A percentile compares a stretch with the other conserved stretches of the same genome.
These are phyloP conservation scores for Scartelaos histophorus DNA, from an alignment of 2,113 vertebrate species.

Conservation along the genomic window DNA sequence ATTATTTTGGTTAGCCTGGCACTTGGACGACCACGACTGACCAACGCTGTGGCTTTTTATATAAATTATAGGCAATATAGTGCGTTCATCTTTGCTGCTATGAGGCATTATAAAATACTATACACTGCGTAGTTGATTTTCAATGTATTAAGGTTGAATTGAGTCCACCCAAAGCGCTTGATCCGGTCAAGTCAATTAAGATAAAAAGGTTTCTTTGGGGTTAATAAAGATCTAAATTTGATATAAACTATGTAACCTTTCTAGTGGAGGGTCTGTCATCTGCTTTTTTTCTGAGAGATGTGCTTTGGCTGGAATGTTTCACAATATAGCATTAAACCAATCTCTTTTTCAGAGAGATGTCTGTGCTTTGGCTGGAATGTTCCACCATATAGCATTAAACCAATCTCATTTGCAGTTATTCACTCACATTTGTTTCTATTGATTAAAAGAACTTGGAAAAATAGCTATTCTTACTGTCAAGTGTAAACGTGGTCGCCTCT, in stretches of 20 bases:
- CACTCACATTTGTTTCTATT: too few species aligned
- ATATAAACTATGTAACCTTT: not conserved
- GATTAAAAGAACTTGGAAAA: too few species aligned
- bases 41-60: slow-evolving; percentile 9
- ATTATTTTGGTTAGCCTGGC: slow-evolving; percentile 19
- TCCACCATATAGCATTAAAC: too few species aligned
- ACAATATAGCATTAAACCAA: too few species aligned
- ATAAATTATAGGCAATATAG: slow-evolving; percentile 3
- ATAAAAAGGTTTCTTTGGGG: not conserved
- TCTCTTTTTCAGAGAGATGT: too few species aligned
- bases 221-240: not conserved
- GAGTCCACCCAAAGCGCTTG: slow-evolving; percentile 13
- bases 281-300: not conserved
- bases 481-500: too few species aligned
- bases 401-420: too few species aligned
- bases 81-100: slow-evolving; percentile 11
- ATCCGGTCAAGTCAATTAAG: slow-evolving; percentile 12
- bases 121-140: slow-evolving; percentile 29
- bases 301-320: too few species aligned
- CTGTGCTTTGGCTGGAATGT: too few species aligned
- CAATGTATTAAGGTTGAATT: not conserved
- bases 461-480: too few species aligned
- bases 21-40: not conserved
- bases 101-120: slow-evolving; percentile 11
- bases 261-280: not conserved